These are phyloP conservation scores for Aleiodes leptofemur DNA, from an alignment of 2,888 invertebrate species.

Conservation along the genomic window DNA sequence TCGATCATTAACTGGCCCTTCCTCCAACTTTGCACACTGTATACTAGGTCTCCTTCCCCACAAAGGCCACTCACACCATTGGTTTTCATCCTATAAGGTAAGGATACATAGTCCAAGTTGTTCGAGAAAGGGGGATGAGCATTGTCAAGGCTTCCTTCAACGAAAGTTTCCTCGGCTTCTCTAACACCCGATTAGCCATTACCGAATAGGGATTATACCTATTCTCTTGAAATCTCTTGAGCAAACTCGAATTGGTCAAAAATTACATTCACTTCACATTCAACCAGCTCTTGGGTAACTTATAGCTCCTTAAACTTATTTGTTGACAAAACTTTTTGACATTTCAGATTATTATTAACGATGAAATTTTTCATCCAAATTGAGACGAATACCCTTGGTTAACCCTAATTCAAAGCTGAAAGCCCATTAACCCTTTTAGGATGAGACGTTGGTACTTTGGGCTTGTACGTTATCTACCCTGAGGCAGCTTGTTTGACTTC, in stretches of 20 bases:
- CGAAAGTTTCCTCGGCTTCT: constrained; percentile 50
- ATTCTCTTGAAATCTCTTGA: constrained; percentile 12
- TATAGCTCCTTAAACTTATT: constrained; percentile 1
- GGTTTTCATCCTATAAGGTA: neutral
- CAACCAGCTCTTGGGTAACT: constrained; percentile 20
- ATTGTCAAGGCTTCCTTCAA: constrained; percentile 62
- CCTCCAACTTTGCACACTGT: constrained; percentile 34
- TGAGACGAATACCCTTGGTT: constrained; percentile 13
- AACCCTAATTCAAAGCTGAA: constrained; percentile 18
- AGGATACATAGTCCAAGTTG: constrained; percentile 53
- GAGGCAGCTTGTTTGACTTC: constrained; percentile 72
- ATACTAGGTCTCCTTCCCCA: constrained; percentile 6
- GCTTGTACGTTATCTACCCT: constrained; percentile 65
- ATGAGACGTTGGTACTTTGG: constrained; percentile 30
- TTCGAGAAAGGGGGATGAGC: constrained; percentile 55
- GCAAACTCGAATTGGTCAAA: constrained; percentile 33
- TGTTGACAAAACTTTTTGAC: neutral
- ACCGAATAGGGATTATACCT: constrained; percentile 43
- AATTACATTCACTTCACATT: constrained; percentile 19
- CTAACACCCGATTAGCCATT: constrained; percentile 42
- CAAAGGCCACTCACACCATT: constrained; percentile 29
- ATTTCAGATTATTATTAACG: neutral
- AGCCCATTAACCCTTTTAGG: constrained; percentile 37
- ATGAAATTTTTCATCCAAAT: neutral
- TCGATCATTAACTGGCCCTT: constrained; percentile 69